phyloP scores from a whole-genome alignment of 2,797 vertebrate species.

The Jordanella pulchra region DNA sequence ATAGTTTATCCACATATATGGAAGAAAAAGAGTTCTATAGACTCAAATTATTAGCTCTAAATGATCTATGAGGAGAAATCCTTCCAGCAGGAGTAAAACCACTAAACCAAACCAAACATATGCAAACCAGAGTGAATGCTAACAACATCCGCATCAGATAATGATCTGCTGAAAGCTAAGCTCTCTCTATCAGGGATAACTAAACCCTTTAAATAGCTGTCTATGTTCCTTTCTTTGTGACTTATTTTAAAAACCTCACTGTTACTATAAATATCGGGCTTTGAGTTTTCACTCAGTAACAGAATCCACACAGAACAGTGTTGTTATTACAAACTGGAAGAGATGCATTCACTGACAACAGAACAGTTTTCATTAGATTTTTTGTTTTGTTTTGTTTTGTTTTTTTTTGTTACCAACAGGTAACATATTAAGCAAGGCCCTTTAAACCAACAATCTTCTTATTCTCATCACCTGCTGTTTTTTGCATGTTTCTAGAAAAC shows the following conservation, averaged over 20 bases:
- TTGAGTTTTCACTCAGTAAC: background rate
- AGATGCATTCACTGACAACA: background rate
- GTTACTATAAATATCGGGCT: background rate
- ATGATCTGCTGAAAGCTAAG: background rate
- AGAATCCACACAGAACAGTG: too few species aligned
- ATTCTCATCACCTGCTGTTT: background rate
- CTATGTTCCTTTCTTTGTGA: background rate
- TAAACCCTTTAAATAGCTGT: background rate
- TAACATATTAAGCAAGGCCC: background rate
- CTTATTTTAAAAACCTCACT: background rate
- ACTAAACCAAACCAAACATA: background rate
- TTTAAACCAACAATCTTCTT: background rate
- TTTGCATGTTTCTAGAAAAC: background rate
- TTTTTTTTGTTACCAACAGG: background rate
- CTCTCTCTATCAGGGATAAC: too few species aligned
- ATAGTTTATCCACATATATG: too few species aligned
- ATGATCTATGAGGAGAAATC: background rate
- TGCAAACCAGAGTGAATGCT: background rate
- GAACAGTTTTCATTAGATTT: too few species aligned
- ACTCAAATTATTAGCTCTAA: too few species aligned
- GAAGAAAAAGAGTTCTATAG: too few species aligned
- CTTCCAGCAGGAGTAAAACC: background rate
- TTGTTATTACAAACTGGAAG: background rate
- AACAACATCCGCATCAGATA: background rate
- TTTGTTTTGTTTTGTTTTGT: too few species aligned